Percentiles rank a stretch among this genome's conserved stretches.
These are phyloP conservation scores for Megalonaias nervosa DNA, from an alignment of 1,140 invertebrate species.

Conservation along the genomic window DNA sequence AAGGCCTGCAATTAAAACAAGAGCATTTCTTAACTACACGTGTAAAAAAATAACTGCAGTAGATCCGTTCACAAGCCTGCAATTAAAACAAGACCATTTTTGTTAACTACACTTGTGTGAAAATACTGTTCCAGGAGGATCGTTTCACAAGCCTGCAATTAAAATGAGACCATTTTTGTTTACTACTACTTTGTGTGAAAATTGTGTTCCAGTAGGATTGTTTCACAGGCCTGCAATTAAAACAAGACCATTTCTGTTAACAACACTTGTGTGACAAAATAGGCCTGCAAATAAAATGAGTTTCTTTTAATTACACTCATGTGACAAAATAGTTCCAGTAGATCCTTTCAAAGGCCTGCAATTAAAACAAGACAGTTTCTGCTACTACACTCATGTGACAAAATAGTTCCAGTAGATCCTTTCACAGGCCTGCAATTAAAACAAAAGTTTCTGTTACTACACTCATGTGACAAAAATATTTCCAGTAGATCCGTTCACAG, in stretches of 20 bases:
- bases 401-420: slow-evolving; percentile 90
- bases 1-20: slow-evolving; percentile 17
- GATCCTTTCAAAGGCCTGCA: slow-evolving; percentile 23
- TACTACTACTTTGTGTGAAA: no score
- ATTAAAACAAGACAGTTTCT: background rate
- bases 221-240: slow-evolving; percentile 26
- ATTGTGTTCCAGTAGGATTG: background rate
- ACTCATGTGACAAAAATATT: no score
- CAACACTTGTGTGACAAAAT: no score
- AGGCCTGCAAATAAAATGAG: no score
- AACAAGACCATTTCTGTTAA: background rate
- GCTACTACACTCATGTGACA: slow-evolving; percentile 79
- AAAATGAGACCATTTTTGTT: background rate
- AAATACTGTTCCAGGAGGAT: no score
- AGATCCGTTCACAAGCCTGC: slow-evolving; percentile 23
- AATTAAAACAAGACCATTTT: background rate
- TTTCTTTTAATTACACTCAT: no score
- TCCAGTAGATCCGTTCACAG: no score
- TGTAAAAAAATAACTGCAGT: no score
- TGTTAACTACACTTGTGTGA: no score
- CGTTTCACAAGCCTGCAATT: slow-evolving; percentile 26
- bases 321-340: no score
- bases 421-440: slow-evolving; percentile 80
- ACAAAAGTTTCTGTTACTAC: no score
- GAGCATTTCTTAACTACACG: no score